These are phyloP conservation scores for Ichneumoninae sp. DNA, from an alignment of 2,888 invertebrate species.

Conservation along the genomic window DNA sequence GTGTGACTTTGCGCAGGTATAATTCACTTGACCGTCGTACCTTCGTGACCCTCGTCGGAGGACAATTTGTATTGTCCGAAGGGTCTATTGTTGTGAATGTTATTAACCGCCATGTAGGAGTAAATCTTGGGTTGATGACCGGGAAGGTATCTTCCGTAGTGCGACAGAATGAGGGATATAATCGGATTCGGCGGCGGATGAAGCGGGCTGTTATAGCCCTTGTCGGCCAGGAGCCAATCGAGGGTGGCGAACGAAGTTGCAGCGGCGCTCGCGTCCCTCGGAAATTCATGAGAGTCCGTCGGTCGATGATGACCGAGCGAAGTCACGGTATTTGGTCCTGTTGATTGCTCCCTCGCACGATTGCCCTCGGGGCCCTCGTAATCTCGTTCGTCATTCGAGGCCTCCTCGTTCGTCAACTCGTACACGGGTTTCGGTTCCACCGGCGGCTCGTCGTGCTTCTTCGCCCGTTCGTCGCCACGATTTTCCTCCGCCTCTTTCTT, in stretches of 20 bases:
- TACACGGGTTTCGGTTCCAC: conserved; percentile 61
- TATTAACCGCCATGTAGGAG: conserved; percentile 88
- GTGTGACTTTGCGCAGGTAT: neutral
- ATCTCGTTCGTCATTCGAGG: conserved; percentile 40
- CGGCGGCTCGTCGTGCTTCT: neutral
- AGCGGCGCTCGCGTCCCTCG: conserved; percentile 28
- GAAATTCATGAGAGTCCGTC: conserved; percentile 32
- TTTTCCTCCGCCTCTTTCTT: conserved; percentile 16
- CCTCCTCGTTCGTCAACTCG: conserved; percentile 54
- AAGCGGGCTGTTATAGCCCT: conserved; percentile 86
- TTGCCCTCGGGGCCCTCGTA: conserved; percentile 39
- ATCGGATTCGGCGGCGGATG: conserved; percentile 87
- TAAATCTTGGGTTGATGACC: conserved; percentile 81
- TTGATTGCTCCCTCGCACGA: conserved; percentile 48
- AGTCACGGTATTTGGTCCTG: conserved; percentile 52
- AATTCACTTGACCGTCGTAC: conserved; percentile 23
- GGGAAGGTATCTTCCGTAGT: conserved; percentile 88
- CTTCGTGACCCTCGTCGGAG: conserved; percentile 67
- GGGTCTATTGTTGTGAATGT: conserved; percentile 88
- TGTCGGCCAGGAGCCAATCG: conserved; percentile 75
- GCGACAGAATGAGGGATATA: conserved; percentile 87
- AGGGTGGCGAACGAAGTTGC: conserved; percentile 71
- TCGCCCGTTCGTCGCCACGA: neutral
- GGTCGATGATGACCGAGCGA: conserved; percentile 32
- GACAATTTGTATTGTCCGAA: conserved; percentile 87